Percentiles rank a stretch among this genome's conserved stretches.
These are phyloP conservation scores for Drosophila picticornis DNA, from an alignment of 2,888 invertebrate species.

Conservation along the genomic window DNA sequence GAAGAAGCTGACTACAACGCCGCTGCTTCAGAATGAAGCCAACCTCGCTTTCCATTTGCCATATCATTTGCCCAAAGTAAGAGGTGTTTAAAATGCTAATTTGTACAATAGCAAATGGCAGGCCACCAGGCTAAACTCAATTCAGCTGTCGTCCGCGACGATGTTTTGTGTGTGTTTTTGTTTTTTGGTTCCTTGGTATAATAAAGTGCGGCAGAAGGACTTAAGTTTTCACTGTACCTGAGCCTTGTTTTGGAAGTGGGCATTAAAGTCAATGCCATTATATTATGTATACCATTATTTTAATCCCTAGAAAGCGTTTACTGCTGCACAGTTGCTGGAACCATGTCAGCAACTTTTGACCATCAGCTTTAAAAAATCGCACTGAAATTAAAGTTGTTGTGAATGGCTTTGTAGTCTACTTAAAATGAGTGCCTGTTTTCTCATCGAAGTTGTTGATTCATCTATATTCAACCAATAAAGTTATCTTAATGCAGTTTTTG, in stretches of 20 bases:
- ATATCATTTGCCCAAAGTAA: conserved; percentile 77
- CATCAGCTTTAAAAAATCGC: background rate
- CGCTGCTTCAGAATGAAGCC: conserved; percentile 15
- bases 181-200: conserved; percentile 33
- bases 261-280: background rate
- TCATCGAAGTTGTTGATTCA: background rate
- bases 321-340: background rate
- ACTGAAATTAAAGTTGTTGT: background rate
- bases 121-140: conserved; percentile 53
- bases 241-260: background rate
- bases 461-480: background rate
- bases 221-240: conserved; percentile 7
- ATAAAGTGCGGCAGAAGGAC: conserved; percentile 31
- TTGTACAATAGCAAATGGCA: conserved; percentile 67
- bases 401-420: background rate
- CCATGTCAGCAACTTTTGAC: background rate
- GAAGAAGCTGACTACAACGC: background rate
- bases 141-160: conserved; percentile 22
- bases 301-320: background rate
- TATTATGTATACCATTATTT: background rate
- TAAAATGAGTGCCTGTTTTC: background rate
- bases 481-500: background rate
- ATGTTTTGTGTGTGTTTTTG: conserved; percentile 24
- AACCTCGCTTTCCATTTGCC: conserved; percentile 66
- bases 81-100: conserved; percentile 79